These are phyloP conservation scores for Leptinotarsa texana DNA, from an alignment of 1,140 invertebrate species.

Conservation along the genomic window DNA sequence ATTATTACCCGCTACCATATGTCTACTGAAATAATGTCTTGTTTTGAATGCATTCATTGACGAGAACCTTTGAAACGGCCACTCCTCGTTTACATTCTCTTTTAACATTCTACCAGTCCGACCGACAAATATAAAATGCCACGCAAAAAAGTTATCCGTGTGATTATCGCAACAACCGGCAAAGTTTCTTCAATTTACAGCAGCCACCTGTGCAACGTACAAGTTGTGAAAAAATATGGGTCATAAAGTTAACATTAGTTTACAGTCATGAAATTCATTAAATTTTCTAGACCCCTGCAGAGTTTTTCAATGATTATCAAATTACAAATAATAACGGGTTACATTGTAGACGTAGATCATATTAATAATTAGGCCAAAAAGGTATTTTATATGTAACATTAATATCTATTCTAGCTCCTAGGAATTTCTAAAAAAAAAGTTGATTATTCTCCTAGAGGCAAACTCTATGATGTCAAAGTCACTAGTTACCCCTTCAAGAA, in stretches of 20 bases:
- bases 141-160: not conserved
- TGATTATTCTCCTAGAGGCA: too few species aligned
- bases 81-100: constrained; percentile 15
- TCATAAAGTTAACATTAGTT: not conserved
- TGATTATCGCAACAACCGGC: not conserved
- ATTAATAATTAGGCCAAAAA: too few species aligned
- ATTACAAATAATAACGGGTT: too few species aligned
- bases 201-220: not conserved
- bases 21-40: not conserved
- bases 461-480: too few species aligned
- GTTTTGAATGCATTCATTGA: not conserved
- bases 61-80: constrained; percentile 1
- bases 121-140: not conserved
- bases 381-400: too few species aligned
- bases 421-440: too few species aligned
- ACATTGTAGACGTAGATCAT: too few species aligned
- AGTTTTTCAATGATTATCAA: too few species aligned
- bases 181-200: not conserved
- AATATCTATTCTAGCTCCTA: too few species aligned
- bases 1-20: not conserved
- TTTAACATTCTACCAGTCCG: constrained; percentile 16
- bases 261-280: too few species aligned
- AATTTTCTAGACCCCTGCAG: too few species aligned
- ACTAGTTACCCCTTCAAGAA: too few species aligned
- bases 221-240: not conserved